Evolutionary conservation across 2,888 invertebrate species (phyloP).

Genomic region (Helobdella robusta): DNA sequence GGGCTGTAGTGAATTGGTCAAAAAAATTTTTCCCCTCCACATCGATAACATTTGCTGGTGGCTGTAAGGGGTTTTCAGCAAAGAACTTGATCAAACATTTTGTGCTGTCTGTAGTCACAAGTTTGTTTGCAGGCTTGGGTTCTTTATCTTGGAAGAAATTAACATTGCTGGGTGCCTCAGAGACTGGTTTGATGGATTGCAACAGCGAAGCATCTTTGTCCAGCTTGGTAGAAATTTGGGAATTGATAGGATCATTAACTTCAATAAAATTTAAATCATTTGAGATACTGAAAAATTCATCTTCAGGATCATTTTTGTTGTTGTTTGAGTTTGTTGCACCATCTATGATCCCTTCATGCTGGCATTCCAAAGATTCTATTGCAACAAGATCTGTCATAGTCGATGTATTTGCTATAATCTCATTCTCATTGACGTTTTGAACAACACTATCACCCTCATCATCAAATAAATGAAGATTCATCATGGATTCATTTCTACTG

Average conservation of each 20-base stretch:
- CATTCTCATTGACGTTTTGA: background rate
- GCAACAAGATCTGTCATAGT: background rate
- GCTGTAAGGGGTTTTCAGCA: constrained; percentile 16
- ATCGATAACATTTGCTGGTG: constrained; percentile 18
- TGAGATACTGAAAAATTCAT: too few relatives aligned
- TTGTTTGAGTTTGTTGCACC: too few relatives aligned
- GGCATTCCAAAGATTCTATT: background rate
- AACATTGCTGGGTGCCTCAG: background rate
- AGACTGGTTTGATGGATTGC: background rate
- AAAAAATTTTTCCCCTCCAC: constrained; percentile 36
- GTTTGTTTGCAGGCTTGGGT: background rate
- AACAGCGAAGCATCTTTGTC: background rate
- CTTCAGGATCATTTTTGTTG: too few relatives aligned
- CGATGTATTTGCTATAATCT: background rate
- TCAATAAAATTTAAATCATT: too few relatives aligned
- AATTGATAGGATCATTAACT: too few relatives aligned
- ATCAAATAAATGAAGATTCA: background rate
- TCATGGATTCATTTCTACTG: background rate
- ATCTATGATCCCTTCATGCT: too few relatives aligned
- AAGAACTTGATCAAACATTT: constrained; percentile 35
- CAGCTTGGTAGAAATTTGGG: background rate
- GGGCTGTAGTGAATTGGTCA: constrained; percentile 35
- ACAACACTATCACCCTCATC: constrained; percentile 7
- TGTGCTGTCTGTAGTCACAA: constrained; percentile 24
- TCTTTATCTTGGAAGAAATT: background rate